These are phyloP conservation scores for Amblyteles armatorius DNA, from an alignment of 2,888 invertebrate genomes.

Conservation along the genomic window DNA sequence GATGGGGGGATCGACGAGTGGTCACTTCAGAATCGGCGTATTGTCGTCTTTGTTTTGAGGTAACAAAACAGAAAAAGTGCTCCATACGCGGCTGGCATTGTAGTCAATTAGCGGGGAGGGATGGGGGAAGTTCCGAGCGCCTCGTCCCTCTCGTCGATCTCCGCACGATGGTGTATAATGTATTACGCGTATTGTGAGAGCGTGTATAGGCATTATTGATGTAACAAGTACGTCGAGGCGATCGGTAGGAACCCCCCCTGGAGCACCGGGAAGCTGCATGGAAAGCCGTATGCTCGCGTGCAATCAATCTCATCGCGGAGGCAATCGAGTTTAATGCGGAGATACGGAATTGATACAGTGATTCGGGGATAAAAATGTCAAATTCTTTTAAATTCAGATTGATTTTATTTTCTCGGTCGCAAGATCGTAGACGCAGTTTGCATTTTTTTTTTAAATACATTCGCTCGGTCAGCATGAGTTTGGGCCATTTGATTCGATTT, in stretches of 20 bases:
- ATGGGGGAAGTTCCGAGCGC: slow-evolving; percentile 29
- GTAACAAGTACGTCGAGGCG: slow-evolving; percentile 20
- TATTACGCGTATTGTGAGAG: slow-evolving; percentile 29
- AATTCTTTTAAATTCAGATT: background rate
- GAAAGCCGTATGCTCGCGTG: slow-evolving; percentile 25
- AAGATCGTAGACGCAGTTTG: no score
- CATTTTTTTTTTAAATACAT: background rate
- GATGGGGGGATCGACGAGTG: slow-evolving; percentile 68
- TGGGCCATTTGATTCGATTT: no score
- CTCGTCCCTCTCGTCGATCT: slow-evolving; percentile 18
- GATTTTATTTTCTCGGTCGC: no score
- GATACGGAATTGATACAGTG: background rate
- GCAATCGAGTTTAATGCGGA: slow-evolving; percentile 7
- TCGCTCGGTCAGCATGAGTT: no score
- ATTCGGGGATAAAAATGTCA: background rate
- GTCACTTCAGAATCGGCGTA: slow-evolving; percentile 76
- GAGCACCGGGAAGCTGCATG: background rate
- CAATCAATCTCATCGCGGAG: slow-evolving; percentile 53
- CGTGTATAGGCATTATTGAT: slow-evolving; percentile 31
- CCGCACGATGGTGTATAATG: background rate
- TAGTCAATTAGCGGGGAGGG: slow-evolving; percentile 81
- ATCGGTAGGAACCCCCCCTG: background rate
- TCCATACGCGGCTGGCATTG: slow-evolving; percentile 80
- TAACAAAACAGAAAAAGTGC: slow-evolving; percentile 84
- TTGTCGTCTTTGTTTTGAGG: slow-evolving; percentile 84